Evolutionary conservation across 2,888 invertebrate species (phyloP).

Genomic region (Sussaba pulchella): DNA sequence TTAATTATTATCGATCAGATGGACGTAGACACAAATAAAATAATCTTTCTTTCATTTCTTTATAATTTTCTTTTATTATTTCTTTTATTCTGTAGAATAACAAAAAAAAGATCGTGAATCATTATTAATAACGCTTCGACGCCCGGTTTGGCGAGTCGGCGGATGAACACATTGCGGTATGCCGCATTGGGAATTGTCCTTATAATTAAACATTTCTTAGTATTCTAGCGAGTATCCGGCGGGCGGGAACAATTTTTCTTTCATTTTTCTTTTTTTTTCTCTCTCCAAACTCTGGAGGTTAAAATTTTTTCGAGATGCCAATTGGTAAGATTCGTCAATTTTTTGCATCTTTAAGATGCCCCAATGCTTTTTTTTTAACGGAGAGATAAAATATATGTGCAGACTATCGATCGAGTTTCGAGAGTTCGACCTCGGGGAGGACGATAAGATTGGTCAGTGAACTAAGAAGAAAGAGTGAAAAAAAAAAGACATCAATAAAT

Average conservation of each 20-base stretch:
- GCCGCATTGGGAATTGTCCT: slow-evolving; percentile 61
- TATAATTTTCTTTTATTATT: too few species aligned
- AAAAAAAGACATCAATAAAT: background rate
- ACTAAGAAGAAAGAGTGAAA: slow-evolving; percentile 54
- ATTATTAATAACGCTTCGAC: slow-evolving; percentile 73
- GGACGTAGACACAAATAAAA: too few species aligned
- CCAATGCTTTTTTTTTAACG: background rate
- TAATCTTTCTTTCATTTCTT: slow-evolving; percentile 18
- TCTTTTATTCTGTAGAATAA: slow-evolving; percentile 71
- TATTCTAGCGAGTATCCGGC: slow-evolving; percentile 66
- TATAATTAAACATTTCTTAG: slow-evolving; percentile 57
- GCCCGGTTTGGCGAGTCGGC: slow-evolving; percentile 69
- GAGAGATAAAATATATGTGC: slow-evolving; percentile 17
- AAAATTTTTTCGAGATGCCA: background rate
- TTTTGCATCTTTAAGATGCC: background rate
- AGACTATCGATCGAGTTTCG: slow-evolving; percentile 24
- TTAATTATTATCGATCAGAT: too few species aligned
- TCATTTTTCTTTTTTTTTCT: slow-evolving; percentile 3
- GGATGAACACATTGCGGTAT: slow-evolving; percentile 80
- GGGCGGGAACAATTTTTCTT: slow-evolving; percentile 42
- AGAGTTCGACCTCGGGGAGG: slow-evolving; percentile 46
- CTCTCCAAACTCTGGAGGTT: background rate
- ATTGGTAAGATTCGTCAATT: slow-evolving; percentile 21
- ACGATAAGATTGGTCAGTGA: slow-evolving; percentile 64
- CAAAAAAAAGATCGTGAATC: slow-evolving; percentile 66